Evolutionary conservation across 2,113 vertebrate genomes (phyloP), one percentile per base, ranked within the genome.

Genomic region (Regulus satrapa): DNA sequence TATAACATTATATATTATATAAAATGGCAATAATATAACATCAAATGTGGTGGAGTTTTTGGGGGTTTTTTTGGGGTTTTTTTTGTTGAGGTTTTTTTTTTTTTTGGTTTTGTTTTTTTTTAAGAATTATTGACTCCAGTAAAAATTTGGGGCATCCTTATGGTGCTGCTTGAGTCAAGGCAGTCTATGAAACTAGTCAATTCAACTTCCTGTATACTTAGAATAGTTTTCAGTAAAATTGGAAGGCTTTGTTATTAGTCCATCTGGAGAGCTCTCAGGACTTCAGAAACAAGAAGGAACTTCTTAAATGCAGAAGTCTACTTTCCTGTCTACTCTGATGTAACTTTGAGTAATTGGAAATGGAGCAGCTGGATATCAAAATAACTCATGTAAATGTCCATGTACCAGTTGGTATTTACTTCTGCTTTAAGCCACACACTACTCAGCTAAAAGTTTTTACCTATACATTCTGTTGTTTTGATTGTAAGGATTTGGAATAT

Each of bases 401-500:
- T n/a, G n/a, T 45, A 17, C 51, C 51, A 81, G 28, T 34, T 81
- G 83, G 43, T 84, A 58, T 92, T 91, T 92, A 71, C 25, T 77
- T 74, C 34, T 94, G 15, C 77, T 92, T 91, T 74, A 71, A 88
- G 31, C 23, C 25, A n/a, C 31, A 54, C 25, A 26, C 26, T 56
- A 29, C 29, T 73, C 46, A 41, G 15, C 29, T 61, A 26, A 28
- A 43, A 40, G 51, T n/a, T 92, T 90, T 89, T 34, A 64, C 85
- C 58, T 94, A 24, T 89, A 69, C 64, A 75, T 96, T 95, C 83
- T 92, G 58, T 66, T 96, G 77, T 78, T 97, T 91, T 89, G 61
- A 64, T 76, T 85, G 29, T 79, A 67, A 49, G 78, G 45, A 51
- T 18, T 82, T 20, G 66, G 69, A 94, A 95, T 52, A 91, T 86